A percentile compares a stretch with the other conserved stretches of the same genome.
Conservation (phyloP, 1,140 invertebrate genomes). For the Drosophila navojoa region DNA sequence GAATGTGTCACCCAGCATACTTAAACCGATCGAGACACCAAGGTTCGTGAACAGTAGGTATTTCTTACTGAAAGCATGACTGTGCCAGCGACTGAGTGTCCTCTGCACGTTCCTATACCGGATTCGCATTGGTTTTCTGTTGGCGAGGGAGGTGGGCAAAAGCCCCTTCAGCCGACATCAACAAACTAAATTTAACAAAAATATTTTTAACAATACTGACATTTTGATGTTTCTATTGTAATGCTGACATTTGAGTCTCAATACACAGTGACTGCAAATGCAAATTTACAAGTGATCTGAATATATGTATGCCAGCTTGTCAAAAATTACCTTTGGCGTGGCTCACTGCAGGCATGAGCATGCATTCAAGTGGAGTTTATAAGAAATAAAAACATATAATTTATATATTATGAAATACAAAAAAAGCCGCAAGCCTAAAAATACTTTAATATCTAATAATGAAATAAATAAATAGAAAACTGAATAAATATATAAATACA, state of each 20-base stretch:
- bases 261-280: too few species aligned
- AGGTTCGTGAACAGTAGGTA: conserved; percentile 93
- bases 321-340: too few species aligned
- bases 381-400: too few species aligned
- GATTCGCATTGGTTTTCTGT: conserved; percentile 36
- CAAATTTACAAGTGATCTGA: too few species aligned
- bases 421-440: too few species aligned
- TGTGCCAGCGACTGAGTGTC: conserved; percentile 20
- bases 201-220: neutral
- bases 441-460: too few species aligned
- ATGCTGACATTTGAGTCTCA: neutral
- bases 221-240: conserved; percentile 1
- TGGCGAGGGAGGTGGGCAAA: neutral
- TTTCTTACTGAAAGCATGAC: conserved; percentile 87
- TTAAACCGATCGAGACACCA: conserved; percentile 90
- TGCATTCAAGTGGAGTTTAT: too few species aligned
- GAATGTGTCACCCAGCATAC: conserved; percentile 90
- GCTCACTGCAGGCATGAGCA: too few species aligned
- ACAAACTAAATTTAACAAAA: conserved; percentile 21
- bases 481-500: too few species aligned
- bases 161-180: conserved; percentile 14
- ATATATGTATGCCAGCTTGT: too few species aligned
- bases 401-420: too few species aligned
- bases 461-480: too few species aligned
- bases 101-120: conserved; percentile 20